Evolutionary conservation across 2,888 invertebrate species (phyloP).

Genomic region (Epinotia ramella): DNA sequence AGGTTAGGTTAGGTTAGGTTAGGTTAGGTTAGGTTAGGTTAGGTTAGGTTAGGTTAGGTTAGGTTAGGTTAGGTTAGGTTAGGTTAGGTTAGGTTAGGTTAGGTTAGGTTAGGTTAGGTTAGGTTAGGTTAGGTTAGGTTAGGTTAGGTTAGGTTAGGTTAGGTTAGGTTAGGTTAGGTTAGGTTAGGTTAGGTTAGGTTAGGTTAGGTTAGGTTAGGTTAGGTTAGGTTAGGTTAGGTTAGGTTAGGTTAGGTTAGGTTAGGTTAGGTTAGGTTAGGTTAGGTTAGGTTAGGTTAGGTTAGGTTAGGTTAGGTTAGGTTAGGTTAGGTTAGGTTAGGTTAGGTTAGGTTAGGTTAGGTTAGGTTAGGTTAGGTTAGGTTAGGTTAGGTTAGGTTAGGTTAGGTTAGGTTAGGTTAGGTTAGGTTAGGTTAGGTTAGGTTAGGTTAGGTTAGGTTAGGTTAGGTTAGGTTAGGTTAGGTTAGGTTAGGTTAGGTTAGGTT

Average conservation of each 20-base stretch:
- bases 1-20: slow-evolving; percentile 12
- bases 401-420: slow-evolving; percentile 8
- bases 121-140: slow-evolving; percentile 8
- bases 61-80: slow-evolving; percentile 8
- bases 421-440: slow-evolving; percentile 8
- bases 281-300: slow-evolving; percentile 8
- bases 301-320: slow-evolving; percentile 8
- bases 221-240: slow-evolving; percentile 8
- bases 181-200: slow-evolving; percentile 8
- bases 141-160: slow-evolving; percentile 8
- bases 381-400: slow-evolving; percentile 8
- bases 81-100: slow-evolving; percentile 8
- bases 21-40: slow-evolving; percentile 8
- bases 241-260: slow-evolving; percentile 8
- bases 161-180: slow-evolving; percentile 8
- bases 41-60: slow-evolving; percentile 8
- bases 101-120: slow-evolving; percentile 8
- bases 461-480: slow-evolving; percentile 8
- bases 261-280: slow-evolving; percentile 8
- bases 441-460: slow-evolving; percentile 8
- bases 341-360: slow-evolving; percentile 8
- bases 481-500: slow-evolving; percentile 8
- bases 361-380: slow-evolving; percentile 8
- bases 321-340: slow-evolving; percentile 8
- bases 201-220: slow-evolving; percentile 8